These are phyloP conservation scores for Danio kyathit DNA, from an alignment of 2,797 vertebrate genomes.

Conservation along the genomic window DNA sequence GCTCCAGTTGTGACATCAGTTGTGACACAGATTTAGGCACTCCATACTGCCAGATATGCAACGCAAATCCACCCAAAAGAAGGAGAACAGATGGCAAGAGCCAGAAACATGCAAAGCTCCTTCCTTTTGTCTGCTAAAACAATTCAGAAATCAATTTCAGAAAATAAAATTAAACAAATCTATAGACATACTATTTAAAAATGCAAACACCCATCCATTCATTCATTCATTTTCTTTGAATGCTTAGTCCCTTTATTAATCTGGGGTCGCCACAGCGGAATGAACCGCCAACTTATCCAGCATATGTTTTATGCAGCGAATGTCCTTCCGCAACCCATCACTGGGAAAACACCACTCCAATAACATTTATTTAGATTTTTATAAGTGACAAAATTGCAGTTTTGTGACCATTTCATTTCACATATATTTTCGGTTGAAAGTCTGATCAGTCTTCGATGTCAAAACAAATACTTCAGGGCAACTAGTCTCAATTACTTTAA, in stretches of 20 bases:
- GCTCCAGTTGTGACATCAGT: conserved; percentile 73
- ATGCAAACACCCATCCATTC: not conserved
- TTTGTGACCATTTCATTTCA: not conserved
- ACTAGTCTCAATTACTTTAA: not conserved
- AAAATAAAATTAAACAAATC: not conserved
- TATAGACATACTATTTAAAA: not conserved
- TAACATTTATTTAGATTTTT: not conserved
- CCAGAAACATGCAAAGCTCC: conserved; percentile 65
- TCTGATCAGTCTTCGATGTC: not conserved
- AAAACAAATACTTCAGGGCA: conserved; percentile 2
- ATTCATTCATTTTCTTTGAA: too few species aligned
- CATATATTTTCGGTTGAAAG: conserved; percentile 15
- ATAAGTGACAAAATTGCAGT: not conserved
- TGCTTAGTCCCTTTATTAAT: too few species aligned
- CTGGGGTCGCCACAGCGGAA: too few species aligned
- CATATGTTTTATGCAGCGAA: too few species aligned
- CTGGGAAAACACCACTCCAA: not conserved
- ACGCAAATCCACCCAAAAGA: conserved; percentile 71
- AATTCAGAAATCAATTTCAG: not conserved
- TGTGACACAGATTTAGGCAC: conserved; percentile 73
- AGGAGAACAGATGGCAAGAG: conserved; percentile 73
- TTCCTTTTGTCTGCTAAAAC: conserved; percentile 60
- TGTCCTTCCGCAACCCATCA: too few species aligned
- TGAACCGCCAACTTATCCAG: too few species aligned
- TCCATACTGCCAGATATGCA: conserved; percentile 78